Evolutionary conservation across 92 coral and sea anemone genomes (phyloP), one percentile per base, ranked within the genome.

Genomic region (Heteractis magnifica): DNA sequence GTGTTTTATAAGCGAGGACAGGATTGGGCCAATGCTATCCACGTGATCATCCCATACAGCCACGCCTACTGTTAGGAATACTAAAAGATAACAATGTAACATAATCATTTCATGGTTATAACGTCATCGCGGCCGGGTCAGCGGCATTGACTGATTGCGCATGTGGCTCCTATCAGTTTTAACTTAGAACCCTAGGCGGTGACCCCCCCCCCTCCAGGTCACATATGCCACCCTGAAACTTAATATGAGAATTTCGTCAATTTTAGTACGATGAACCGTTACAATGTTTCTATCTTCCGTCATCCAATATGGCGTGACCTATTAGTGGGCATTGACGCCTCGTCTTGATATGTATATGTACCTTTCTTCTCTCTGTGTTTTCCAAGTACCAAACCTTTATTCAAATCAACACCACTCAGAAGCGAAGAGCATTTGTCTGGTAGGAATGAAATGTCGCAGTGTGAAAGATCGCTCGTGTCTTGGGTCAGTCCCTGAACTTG

Each of bases 11-110:
- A 77, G 12, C 6, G 88, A 85, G 20, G 80, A 60, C 52, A 85
- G 88, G 13, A 56, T 48, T 34, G 65, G 71, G 9, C 76, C 70
- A 51, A 85, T 79, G n/a, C 71, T 52, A 19, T 71, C 60, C 62
- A 79, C 65, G 80, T 77, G 83, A n/a, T 77, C 79, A 26, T 78
- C 81, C 88, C 83, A 77, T 64, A 79, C 26, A 2, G 88, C 82
- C 53, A 85, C 72, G 16, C 88, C 83, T 18, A 85, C 62, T 51
- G 88, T 77, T 64, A 85, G 65, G 44, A 85, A 71, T 10, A 85
- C 88, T 85, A 79, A 1, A 71, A 78, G 44, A 34, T 2, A 34
- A 34, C 44, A 34, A 34, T 34, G 44, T 34, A 34, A 34, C 44
- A 34, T 34, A 34, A 34, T 34, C 44, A 34, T 34, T 34, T 34